Conservation (phyloP, 2,888 invertebrate genomes). For the Tuta absoluta region DNA sequence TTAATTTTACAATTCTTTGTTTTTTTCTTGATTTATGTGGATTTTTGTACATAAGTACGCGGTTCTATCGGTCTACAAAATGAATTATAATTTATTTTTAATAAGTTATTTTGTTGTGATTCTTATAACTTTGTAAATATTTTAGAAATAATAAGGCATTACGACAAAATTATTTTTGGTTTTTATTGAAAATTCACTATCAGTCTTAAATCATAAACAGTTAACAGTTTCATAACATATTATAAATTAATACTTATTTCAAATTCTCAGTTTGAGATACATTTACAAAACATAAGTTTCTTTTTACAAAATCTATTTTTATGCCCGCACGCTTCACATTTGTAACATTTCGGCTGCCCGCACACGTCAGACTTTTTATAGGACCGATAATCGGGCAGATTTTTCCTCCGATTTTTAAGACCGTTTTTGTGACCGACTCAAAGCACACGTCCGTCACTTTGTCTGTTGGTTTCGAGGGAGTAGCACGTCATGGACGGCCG, state of each 20-base stretch:
- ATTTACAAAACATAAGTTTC: neutral
- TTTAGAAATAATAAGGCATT: conserved; percentile 55
- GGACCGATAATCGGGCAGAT: too few species aligned
- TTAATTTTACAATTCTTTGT: neutral
- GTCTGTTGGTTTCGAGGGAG: too few species aligned
- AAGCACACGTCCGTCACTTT: too few species aligned
- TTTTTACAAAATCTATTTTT: too few species aligned
- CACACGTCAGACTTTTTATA: too few species aligned
- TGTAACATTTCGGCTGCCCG: too few species aligned
- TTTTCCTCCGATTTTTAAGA: too few species aligned
- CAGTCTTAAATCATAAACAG: conserved; percentile 14
- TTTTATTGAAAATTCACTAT: conserved; percentile 2
- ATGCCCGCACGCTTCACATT: too few species aligned
- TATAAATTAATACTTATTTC: neutral
- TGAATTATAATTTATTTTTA: conserved; percentile 56
- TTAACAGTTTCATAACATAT: too few species aligned
- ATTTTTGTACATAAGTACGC: neutral
- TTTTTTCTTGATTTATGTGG: neutral
- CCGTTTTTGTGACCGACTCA: too few species aligned
- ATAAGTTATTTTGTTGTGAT: conserved; percentile 75
- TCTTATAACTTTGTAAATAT: conserved; percentile 65
- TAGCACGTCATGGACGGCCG: too few species aligned
- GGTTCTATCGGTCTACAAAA: neutral
- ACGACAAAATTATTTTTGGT: conserved; percentile 26
- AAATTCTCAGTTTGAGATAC: conserved; percentile 18